Base-by-base conservation (phyloP, 2,797 vertebrate species). In the Ammospiza maritima region DNA sequence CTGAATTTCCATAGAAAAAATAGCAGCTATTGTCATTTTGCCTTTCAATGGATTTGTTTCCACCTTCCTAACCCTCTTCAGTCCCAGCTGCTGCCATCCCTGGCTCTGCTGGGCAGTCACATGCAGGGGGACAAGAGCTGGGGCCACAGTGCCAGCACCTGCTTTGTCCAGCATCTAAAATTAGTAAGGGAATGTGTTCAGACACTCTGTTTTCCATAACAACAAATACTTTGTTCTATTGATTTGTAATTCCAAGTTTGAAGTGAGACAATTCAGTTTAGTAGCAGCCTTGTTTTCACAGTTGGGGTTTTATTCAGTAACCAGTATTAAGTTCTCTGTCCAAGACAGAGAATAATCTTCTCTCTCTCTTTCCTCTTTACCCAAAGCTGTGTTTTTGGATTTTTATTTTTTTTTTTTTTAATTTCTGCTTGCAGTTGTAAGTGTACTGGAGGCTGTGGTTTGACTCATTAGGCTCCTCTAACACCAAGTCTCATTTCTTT, bases 41-140 rank as follows among this genome's bases (percentile, higher is more conserved):
- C 16, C 11, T 89, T 85, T 66, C 11, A 62, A 5, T 36, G n/a
- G 21, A 15, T 51, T 61, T 40, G 3, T 44, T 13, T 87, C 30
- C 47, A 44, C 0, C 3, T 27, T 82, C 10, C 23, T 42, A 8
- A 16, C 6, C 16, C 16, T 16, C n/a, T 66, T 62, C 36, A 40
- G 4, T 23, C 56, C 34, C 5, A 19, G 1, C 6, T 5, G 32
- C 36, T 77, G 53, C 11, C 60, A 30, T 15, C 61, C 13, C 0
- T 30, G 50, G 25, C 42, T 69, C 34, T 74, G 61, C 58, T 36
- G 58, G 38, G n/a, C 42, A 34, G 34, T 34, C 36, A 11, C 0
- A 0, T 42, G 5, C 23, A 57, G 56, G 23, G 20, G 48, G 57
- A 27, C 0, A 1, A 0, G 47, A 72, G 16, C 64, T 45, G 74